A percentile compares a stretch with the other conserved stretches of the same genome.
Evolutionary conservation across 2,888 invertebrate species (phyloP).

Genomic region (Polydrusus cervinus): DNA sequence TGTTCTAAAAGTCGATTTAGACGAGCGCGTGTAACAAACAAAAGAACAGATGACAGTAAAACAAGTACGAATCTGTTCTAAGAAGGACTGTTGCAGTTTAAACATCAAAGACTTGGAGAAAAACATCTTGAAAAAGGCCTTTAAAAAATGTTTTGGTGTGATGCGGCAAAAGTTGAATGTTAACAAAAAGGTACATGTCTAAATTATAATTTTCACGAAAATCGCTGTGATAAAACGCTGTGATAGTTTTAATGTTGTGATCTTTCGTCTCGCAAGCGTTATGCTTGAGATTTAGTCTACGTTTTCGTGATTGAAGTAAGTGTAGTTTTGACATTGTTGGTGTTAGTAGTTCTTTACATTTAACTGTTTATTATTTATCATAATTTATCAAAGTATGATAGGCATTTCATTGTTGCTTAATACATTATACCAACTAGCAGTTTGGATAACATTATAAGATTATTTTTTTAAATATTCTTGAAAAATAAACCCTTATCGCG

Average conservation of each 20-base stretch:
- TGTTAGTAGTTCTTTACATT: conserved; percentile 2
- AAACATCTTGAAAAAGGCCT: conserved; percentile 65
- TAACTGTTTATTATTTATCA: background rate
- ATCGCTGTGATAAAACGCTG: conserved; percentile 48
- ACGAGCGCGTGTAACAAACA: conserved; percentile 19
- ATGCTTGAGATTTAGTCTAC: conserved; percentile 30
- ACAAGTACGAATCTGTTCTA: conserved; percentile 22
- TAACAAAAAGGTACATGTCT: conserved; percentile 68
- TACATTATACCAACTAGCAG: too few species aligned
- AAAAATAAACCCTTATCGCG: too few species aligned
- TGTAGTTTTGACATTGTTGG: conserved; percentile 16
- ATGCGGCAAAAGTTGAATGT: conserved; percentile 69
- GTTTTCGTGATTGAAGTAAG: conserved; percentile 43
- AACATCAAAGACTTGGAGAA: conserved; percentile 47
- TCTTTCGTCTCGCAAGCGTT: conserved; percentile 29
- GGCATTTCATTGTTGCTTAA: background rate
- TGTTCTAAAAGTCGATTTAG: conserved; percentile 1
- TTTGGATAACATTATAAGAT: background rate
- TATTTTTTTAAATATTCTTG: too few species aligned
- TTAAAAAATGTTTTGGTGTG: conserved; percentile 68
- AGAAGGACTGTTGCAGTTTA: conserved; percentile 31
- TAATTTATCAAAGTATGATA: background rate
- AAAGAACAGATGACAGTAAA: conserved; percentile 49
- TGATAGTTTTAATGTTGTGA: conserved; percentile 51
- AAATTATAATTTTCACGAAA: conserved; percentile 44